phyloP scores from a whole-genome alignment of 1,140 invertebrate species.

The Aricia agestis region DNA sequence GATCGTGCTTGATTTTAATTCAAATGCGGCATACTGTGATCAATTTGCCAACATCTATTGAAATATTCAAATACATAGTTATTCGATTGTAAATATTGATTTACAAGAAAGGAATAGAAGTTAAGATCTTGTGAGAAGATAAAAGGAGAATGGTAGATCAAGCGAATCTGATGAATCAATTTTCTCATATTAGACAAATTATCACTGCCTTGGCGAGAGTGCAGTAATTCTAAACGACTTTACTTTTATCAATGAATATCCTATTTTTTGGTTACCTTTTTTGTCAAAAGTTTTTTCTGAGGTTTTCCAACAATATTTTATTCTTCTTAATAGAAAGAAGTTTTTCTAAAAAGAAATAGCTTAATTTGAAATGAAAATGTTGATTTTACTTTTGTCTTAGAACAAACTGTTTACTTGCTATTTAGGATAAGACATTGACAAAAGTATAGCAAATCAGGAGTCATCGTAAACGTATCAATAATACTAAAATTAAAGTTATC shows the following conservation, averaged over 20 bases:
- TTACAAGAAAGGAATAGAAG: background rate
- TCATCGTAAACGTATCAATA: background rate
- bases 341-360: too few relatives aligned
- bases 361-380: too few relatives aligned
- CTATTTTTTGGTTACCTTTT: background rate
- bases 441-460: background rate
- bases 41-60: background rate
- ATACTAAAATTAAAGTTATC: constrained; percentile 1
- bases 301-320: too few relatives aligned
- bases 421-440: background rate
- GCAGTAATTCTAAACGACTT: background rate
- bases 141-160: background rate
- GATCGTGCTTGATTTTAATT: background rate
- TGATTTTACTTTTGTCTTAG: too few relatives aligned
- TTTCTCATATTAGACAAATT: constrained; percentile 4
- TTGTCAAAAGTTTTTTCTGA: too few relatives aligned
- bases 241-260: background rate
- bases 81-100: constrained; percentile 5
- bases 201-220: constrained; percentile 20
- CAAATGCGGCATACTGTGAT: background rate
- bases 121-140: constrained; percentile 1
- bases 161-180: background rate
- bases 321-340: too few relatives aligned
- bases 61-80: constrained; percentile 11
- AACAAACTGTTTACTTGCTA: too few relatives aligned